These are phyloP conservation scores for Mixornis gularis DNA, from an alignment of 2,113 vertebrate species.

Conservation along the genomic window DNA sequence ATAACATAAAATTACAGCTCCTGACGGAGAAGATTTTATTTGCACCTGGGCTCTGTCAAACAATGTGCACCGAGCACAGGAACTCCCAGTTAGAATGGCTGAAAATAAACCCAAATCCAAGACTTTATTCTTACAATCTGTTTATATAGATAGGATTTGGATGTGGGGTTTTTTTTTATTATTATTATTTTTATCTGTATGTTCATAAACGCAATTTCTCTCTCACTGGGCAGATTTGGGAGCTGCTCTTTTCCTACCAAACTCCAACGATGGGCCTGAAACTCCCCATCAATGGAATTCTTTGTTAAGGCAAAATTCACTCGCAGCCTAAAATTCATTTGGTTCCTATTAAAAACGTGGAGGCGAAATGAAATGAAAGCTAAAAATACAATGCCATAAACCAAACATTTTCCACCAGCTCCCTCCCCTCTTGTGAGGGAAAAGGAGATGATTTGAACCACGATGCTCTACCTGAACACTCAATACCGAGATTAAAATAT, in stretches of 20 bases:
- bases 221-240: background rate
- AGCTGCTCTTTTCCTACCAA: background rate
- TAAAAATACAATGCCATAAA: background rate
- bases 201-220: background rate
- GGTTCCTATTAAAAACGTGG: background rate
- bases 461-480: background rate
- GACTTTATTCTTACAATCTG: background rate
- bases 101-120: background rate
- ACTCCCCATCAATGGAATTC: background rate
- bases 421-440: background rate
- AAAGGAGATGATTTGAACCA: background rate
- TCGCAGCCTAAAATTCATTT: background rate
- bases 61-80: background rate
- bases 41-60: slow-evolving; percentile 25
- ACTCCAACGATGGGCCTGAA: background rate
- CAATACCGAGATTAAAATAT: background rate
- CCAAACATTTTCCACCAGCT: background rate
- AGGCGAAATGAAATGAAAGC: background rate
- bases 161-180: too few relatives aligned
- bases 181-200: background rate
- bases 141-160: background rate
- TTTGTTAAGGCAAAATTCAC: background rate
- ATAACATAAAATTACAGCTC: slow-evolving; percentile 44
- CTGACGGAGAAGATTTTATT: slow-evolving; percentile 32
- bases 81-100: background rate